Evolutionary conservation across 2,888 invertebrate genomes (phyloP).

Genomic region (Epinotia nisella): DNA sequence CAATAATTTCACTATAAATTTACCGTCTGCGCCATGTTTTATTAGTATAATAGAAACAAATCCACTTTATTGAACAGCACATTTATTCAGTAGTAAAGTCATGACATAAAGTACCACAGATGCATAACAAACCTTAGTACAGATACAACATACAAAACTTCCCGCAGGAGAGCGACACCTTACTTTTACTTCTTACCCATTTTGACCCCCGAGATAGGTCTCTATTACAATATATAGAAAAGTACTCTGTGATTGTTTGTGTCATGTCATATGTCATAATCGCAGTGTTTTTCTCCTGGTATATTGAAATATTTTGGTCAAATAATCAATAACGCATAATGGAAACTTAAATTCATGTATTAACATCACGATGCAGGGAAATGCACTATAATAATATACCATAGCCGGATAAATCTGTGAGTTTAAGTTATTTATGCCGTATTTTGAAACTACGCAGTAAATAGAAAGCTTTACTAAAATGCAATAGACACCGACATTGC

Average conservation of each 20-base stretch:
- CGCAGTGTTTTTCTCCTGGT: background rate
- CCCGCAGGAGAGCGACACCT: no score
- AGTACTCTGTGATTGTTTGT: background rate
- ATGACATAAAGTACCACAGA: no score
- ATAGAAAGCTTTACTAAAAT: background rate
- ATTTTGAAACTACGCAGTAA: conserved; percentile 19
- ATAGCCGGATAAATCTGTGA: background rate
- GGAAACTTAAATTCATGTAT: conserved; percentile 10
- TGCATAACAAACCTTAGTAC: no score
- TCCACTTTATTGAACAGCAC: no score
- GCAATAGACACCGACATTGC: conserved; percentile 11
- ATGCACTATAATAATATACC: background rate
- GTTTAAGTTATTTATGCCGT: background rate
- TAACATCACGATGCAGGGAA: background rate
- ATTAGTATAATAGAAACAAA: no score
- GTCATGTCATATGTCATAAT: conserved; percentile 11
- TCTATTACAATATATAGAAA: no score
- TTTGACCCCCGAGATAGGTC: no score
- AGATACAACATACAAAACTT: no score
- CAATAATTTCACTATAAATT: no score
- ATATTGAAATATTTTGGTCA: conserved; percentile 4
- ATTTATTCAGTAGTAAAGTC: no score
- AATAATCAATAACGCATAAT: background rate
- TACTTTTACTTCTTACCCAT: no score
- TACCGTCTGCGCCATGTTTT: conserved; percentile 8